Evolutionary conservation across 2,797 vertebrate genomes (phyloP).

Genomic region (Arremon brunneinucha): DNA sequence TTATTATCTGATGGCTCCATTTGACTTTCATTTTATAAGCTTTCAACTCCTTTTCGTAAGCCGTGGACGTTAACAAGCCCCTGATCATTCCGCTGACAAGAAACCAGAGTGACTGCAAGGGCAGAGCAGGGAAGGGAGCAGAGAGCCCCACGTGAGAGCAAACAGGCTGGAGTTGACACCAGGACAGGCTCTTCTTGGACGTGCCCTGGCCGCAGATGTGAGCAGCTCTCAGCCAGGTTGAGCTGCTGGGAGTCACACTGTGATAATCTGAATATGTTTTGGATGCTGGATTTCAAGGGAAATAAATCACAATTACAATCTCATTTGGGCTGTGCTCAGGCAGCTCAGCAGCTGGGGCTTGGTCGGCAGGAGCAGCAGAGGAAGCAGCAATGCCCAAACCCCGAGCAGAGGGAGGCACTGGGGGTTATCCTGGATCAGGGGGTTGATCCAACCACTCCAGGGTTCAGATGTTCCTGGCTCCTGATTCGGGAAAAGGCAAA

Average conservation of each 20-base stretch:
- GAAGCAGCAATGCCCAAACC: background rate
- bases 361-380: background rate
- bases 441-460: background rate
- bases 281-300: conserved; percentile 22
- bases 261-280: background rate
- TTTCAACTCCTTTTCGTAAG: conserved; percentile 52
- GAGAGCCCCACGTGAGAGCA: background rate
- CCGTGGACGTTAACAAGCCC: background rate
- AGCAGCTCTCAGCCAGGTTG: background rate
- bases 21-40: conserved; percentile 65
- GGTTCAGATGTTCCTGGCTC: background rate
- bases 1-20: conserved; percentile 66
- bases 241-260: background rate
- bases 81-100: conserved; percentile 32
- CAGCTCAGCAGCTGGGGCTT: background rate
- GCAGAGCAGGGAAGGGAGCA: background rate
- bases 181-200: background rate
- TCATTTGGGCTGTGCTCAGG: background rate
- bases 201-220: background rate
- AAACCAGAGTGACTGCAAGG: background rate
- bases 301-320: conserved; percentile 33
- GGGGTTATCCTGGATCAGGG: background rate
- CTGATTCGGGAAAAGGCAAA: background rate
- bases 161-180: background rate
- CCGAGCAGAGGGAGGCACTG: background rate